Conservation (phyloP, 2,797 vertebrate species). For the Lophotriccus pileatus region DNA sequence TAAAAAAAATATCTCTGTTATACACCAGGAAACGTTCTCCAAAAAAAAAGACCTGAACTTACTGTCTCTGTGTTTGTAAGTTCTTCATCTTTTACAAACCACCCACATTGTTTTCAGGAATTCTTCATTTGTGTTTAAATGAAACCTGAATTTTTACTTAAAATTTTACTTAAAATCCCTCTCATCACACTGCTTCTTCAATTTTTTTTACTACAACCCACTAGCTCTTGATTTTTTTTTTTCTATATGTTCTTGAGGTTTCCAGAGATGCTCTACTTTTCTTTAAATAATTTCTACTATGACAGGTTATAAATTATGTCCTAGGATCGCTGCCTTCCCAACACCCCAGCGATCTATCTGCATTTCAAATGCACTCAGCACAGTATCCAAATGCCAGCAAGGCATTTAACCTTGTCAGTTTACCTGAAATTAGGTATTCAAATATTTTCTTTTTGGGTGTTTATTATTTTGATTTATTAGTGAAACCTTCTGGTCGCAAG, state of each 20-base stretch:
- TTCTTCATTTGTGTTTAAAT: not conserved
- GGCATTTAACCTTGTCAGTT: constrained; percentile 48
- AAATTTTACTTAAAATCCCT: not conserved
- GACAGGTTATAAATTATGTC: constrained; percentile 17
- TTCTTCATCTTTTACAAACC: not conserved
- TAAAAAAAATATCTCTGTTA: not conserved
- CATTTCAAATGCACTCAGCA: constrained; percentile 24
- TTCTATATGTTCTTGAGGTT: not conserved
- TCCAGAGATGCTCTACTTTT: not conserved
- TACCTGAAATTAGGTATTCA: constrained; percentile 30
- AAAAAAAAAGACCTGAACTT: not conserved
- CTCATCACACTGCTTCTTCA: not conserved
- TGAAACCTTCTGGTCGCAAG: not conserved
- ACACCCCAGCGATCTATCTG: not conserved
- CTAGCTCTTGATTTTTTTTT: not conserved
- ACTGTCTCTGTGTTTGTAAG: not conserved
- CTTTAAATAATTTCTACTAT: not conserved
- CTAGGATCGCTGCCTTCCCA: not conserved
- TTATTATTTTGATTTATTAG: constrained; percentile 37
- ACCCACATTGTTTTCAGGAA: not conserved
- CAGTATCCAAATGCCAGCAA: not conserved
- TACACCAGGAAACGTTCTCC: rapidly evolving
- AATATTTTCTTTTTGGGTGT: not conserved
- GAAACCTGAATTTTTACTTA: not conserved
- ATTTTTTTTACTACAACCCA: not conserved